These are phyloP conservation scores for Nymphalis io DNA, from an alignment of 1,140 invertebrate species.

Conservation along the genomic window DNA sequence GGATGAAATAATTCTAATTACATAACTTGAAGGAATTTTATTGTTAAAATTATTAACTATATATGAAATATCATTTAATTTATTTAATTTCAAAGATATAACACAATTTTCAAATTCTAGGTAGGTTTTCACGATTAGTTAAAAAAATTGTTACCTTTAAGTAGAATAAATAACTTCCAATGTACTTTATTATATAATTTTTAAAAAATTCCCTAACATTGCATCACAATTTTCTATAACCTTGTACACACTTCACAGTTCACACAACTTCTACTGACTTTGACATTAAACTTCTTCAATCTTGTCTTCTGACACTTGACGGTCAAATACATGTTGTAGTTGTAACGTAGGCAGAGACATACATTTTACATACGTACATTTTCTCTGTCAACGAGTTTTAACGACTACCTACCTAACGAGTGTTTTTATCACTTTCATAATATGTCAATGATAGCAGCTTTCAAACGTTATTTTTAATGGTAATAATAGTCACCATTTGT, in stretches of 20 bases:
- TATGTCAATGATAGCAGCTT: too few relatives aligned
- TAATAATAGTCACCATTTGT: too few relatives aligned
- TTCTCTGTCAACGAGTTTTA: too few relatives aligned
- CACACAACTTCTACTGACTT: conserved; percentile 28
- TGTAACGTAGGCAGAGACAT: too few relatives aligned
- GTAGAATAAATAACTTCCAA: not conserved
- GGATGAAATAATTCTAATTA: not conserved
- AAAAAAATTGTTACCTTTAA: conserved; percentile 6
- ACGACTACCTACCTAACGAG: too few relatives aligned
- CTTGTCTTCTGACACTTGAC: conserved; percentile 1
- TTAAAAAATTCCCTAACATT: conserved; percentile 45
- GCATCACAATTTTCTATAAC: conserved; percentile 45
- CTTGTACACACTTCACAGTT: conserved; percentile 10
- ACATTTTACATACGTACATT: too few relatives aligned
- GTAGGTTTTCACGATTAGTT: not conserved
- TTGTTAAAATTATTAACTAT: not conserved
- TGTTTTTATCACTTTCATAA: too few relatives aligned
- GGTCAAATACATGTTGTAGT: not conserved
- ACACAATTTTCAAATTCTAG: not conserved
- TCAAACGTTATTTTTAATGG: too few relatives aligned
- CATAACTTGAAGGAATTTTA: not conserved
- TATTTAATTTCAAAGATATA: not conserved
- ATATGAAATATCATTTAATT: not conserved
- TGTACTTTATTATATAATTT: conserved; percentile 50
- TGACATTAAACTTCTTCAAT: conserved; percentile 20